Evolutionary conservation across 2,113 vertebrate species (phyloP), one percentile per base, ranked within the genome.

Genomic region (Galeopterus variegatus): DNA sequence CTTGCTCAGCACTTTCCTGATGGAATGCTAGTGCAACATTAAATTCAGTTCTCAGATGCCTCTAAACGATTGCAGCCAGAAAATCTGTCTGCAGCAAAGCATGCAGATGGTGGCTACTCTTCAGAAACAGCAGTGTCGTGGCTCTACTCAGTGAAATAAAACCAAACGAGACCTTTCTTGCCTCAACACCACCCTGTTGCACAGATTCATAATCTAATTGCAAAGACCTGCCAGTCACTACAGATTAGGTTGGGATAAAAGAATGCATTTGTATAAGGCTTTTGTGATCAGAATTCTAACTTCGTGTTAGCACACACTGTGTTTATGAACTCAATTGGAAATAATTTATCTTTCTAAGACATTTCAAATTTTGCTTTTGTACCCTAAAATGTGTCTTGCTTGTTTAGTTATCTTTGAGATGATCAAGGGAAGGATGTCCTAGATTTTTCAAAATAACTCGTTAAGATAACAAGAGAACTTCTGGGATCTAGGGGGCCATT

Each of bases 381-480:
- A 26, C 3, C 14, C 73, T 80, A 52, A 88, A 94, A 85, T 76
- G 15, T 70, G 18, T 36, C 28, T 70, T 41, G 8, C 19, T 86
- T 92, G 90, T 33, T 88, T 13, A 89, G 10, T 58, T 95, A 81
- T 87, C 88, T 67, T 60, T 92, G 70, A 94, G 92, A 86, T 86
- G 19, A 83, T 69, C n/a, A 26, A 62, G n/a, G 56, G 11, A 96
- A 96, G 17, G 14, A 62, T 77, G n/a, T 50, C 65, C 60, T 84
- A 93, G 41, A 83, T 88, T 77, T 95, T 96, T 95, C 56, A 82
- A 83, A 93, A 93, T 62, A 85, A 79, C 31, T 21, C 58, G 70
- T 67, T 48, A 80, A 45, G 36, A 58, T 76, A 91, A 90, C 23
- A 83, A 86, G 19, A 28, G 36, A 79, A 79, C 9, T 64, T 90